Evolutionary conservation across 2,888 invertebrate species (phyloP), one percentile per base, ranked within the genome.

Genomic region (Agrilus biguttatus): DNA sequence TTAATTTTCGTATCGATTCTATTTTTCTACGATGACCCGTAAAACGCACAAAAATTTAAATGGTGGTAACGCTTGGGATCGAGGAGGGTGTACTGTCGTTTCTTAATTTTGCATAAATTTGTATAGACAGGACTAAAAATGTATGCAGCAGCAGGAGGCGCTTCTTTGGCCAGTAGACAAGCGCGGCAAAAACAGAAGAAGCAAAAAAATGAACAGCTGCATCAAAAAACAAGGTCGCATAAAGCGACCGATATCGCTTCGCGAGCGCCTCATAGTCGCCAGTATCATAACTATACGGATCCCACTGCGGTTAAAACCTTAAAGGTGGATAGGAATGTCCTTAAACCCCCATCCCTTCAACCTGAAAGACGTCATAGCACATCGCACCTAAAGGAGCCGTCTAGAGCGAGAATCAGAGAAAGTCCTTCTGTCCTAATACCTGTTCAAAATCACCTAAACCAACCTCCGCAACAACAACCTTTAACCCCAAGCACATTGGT

Each of bases 101-200:
- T 10, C 10, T 10, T 28, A 28, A 4, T 28, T 28, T 28, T 28
- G 28, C 28, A 28, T 21, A 37, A 21, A 33, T 38, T 19, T 40
- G 19, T 36, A 28, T 40, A 33, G 23, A 42, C 28, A n/a, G 36
- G 40, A 21, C 10, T 2, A 37, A 47, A 46, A 41, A 88, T 88
- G 87, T 88, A 87, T 75, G 87, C 87, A 63, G 87, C 87, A 64
- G 87, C 87, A 64, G 87, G 87, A 65, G 87, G 86, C 67, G 85
- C 86, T 61, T 84, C 84, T 62, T 74, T 87, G 69, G 86, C 87
- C 65, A 84, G 83, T 70, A 79, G 86, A 61, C 82, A 83, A 70
- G 83, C 82, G 53, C 70, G 77, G 47, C 72, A 74, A 60, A 68
- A 71, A 41, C 72, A 73, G 59, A 67, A 70, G 40, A 46, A 48